A percentile compares a stretch with the other conserved stretches of the same genome.
phyloP scores from a whole-genome alignment of 2,888 invertebrate genomes.

The Coleophora flavipennella region DNA sequence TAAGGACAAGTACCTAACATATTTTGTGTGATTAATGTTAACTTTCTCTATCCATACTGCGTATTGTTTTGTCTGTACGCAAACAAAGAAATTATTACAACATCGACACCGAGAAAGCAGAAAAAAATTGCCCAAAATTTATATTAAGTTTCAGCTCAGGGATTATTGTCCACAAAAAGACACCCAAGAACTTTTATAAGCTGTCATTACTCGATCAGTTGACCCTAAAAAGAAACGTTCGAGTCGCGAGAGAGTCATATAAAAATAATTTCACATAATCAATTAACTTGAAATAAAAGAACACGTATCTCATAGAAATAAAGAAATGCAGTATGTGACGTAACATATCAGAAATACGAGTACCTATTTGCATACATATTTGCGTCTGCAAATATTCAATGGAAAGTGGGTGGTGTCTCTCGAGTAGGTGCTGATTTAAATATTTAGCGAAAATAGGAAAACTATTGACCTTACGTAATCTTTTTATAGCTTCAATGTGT shows the following conservation, averaged over 20 bases:
- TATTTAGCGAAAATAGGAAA: no score
- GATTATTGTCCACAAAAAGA: slow-evolving; percentile 2
- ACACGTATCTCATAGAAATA: slow-evolving; percentile 8
- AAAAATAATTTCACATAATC: slow-evolving; percentile 25
- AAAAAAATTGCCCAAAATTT: background rate
- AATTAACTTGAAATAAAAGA: slow-evolving; percentile 25
- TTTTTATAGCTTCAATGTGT: no score
- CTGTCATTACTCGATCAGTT: background rate
- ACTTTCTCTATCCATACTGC: no score
- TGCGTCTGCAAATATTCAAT: background rate
- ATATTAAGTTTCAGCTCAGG: background rate
- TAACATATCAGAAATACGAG: no score
- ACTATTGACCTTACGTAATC: no score
- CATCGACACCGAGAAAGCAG: slow-evolving; percentile 2
- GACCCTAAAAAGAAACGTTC: background rate
- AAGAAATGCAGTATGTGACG: no score
- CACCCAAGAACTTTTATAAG: background rate
- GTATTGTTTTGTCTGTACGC: no score
- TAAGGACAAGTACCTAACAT: background rate
- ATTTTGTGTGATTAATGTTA: no score
- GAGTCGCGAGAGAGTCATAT: slow-evolving; percentile 6
- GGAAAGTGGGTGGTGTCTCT: background rate
- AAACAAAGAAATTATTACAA: background rate
- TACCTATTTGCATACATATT: no score
- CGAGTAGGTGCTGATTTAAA: background rate